Evolutionary conservation across 1,140 invertebrate species (phyloP).

Genomic region (Phocides pigmalion): DNA sequence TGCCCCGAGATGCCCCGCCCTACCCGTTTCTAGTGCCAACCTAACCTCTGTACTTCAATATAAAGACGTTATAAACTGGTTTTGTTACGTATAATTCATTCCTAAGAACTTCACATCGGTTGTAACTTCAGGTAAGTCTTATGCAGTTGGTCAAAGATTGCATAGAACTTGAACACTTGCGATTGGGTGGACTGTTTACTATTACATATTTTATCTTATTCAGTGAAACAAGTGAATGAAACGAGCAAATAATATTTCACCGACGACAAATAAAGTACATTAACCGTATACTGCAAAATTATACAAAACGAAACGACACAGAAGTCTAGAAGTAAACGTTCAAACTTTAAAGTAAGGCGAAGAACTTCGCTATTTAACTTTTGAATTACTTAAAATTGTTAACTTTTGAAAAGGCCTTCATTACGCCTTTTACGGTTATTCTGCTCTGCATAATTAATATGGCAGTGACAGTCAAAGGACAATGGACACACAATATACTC

Average conservation of each 20-base stretch:
- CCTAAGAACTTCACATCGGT: too few relatives aligned
- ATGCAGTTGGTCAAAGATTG: too few relatives aligned
- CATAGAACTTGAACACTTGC: too few relatives aligned
- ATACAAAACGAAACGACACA: constrained; percentile 2
- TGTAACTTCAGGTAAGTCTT: too few relatives aligned
- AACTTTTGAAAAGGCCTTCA: constrained; percentile 25
- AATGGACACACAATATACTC: background rate
- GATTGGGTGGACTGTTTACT: too few relatives aligned
- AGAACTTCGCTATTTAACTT: constrained; percentile 24
- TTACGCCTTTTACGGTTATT: constrained; percentile 25
- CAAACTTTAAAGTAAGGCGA: constrained; percentile 5
- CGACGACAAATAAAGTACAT: constrained; percentile 17
- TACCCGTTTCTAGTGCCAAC: too few relatives aligned
- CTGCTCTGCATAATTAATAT: constrained; percentile 15
- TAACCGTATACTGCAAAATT: constrained; percentile 20
- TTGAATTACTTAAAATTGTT: constrained; percentile 29
- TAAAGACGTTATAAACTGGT: too few relatives aligned
- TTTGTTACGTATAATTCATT: too few relatives aligned
- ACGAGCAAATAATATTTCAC: constrained; percentile 3
- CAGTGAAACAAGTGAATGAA: background rate
- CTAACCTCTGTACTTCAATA: too few relatives aligned
- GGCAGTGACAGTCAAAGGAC: constrained; percentile 4
- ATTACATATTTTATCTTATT: background rate
- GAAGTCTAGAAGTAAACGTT: constrained; percentile 19
- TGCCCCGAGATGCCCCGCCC: too few relatives aligned